Conservation (phyloP, 2,797 vertebrate species). For the Cynopterus sphinx region DNA sequence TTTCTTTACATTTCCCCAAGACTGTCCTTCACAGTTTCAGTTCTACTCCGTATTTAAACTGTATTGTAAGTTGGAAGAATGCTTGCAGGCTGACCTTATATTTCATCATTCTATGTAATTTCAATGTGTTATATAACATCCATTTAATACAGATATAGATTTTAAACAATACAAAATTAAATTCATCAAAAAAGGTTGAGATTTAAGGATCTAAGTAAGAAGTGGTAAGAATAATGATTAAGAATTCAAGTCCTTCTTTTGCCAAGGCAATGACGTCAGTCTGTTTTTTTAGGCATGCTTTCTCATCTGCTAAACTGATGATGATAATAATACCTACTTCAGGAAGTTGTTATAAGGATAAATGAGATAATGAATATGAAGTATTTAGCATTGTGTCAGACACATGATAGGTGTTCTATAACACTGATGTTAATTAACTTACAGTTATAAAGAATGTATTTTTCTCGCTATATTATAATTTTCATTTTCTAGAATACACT, state of each 20-base stretch:
- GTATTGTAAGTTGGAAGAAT: slow-evolving; percentile 6
- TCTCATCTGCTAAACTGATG: not conserved
- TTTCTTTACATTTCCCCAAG: not conserved
- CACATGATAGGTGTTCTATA: not conserved
- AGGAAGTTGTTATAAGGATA: slow-evolving; percentile 3
- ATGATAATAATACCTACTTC: slow-evolving; percentile 20
- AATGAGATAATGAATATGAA: slow-evolving; percentile 19
- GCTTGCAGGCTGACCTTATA: not conserved
- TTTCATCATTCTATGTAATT: slow-evolving; percentile 18
- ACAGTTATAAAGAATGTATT: slow-evolving; percentile 1
- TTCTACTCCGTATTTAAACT: slow-evolving; percentile 2
- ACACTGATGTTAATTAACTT: slow-evolving; percentile 27
- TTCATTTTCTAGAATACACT: slow-evolving; percentile 30
- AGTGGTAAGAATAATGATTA: slow-evolving; percentile 27
- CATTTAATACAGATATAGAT: not conserved
- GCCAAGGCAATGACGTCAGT: not conserved
- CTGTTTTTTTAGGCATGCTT: slow-evolving; percentile 21
- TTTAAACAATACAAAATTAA: slow-evolving; percentile 51
- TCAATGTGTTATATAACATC: not conserved
- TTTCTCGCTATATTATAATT: slow-evolving; percentile 21
- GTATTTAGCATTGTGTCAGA: slow-evolving; percentile 18
- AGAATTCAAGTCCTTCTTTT: not conserved
- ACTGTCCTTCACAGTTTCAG: not conserved
- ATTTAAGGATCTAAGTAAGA: slow-evolving; percentile 2
- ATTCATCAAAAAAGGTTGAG: slow-evolving; percentile 23